Percentiles rank a stretch among this genome's conserved stretches.
Evolutionary conservation across 2,888 invertebrate species (phyloP).

Genomic region (Stenodema calcarata): DNA sequence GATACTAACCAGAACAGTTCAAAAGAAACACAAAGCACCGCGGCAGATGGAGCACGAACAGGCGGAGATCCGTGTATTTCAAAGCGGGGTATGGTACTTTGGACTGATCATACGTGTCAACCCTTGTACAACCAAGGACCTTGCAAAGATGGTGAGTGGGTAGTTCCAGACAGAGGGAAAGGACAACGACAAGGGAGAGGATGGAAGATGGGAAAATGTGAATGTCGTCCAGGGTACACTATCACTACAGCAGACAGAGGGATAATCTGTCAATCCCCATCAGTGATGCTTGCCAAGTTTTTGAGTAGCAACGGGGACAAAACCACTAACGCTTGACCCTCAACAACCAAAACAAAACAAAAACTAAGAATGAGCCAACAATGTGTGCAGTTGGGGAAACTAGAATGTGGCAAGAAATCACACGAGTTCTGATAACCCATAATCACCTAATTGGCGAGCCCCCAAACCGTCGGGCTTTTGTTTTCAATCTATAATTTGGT

Average conservation of each 20-base stretch:
- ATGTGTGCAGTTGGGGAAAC: neutral
- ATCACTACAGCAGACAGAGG: slow-evolving; percentile 53
- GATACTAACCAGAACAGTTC: neutral
- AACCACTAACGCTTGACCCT: neutral
- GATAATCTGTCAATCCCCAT: slow-evolving; percentile 44
- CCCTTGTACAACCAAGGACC: slow-evolving; percentile 80
- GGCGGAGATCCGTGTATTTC: slow-evolving; percentile 51
- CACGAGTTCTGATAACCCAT: neutral
- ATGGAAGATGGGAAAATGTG: slow-evolving; percentile 67
- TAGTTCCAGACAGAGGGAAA: slow-evolving; percentile 66
- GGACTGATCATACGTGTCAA: slow-evolving; percentile 73
- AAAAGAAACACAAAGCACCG: neutral
- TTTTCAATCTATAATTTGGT: too few species aligned
- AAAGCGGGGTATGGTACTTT: slow-evolving; percentile 63
- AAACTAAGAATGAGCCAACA: neutral
- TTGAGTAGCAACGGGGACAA: slow-evolving; percentile 20
- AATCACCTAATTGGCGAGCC: neutral
- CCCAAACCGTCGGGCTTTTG: too few species aligned
- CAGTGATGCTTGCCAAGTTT: slow-evolving; percentile 39
- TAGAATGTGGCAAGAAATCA: neutral
- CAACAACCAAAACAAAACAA: neutral
- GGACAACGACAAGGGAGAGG: slow-evolving; percentile 57
- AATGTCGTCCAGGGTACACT: slow-evolving; percentile 74
- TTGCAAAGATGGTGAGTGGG: slow-evolving; percentile 75
- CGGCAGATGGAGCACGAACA: neutral